Evolutionary conservation across 2,888 invertebrate species (phyloP), one percentile per base, ranked within the genome.

Genomic region (Protophormia terraenovae): DNA sequence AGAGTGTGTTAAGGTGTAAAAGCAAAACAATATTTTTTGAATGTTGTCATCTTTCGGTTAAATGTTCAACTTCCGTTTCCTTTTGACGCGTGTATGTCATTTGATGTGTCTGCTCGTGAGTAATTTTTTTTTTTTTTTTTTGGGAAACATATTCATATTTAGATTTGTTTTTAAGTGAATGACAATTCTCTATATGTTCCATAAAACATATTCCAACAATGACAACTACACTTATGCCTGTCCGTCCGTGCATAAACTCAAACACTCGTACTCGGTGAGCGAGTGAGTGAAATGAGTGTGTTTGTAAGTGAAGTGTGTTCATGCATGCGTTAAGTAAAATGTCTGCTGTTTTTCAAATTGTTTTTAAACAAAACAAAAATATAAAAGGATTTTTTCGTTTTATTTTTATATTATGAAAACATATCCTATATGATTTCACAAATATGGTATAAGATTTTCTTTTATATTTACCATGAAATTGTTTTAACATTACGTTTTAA

Each of bases 21-120:
- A 82, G 69, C 67, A 75, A 69, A 82, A 69, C 53, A 38, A 67
- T 75, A 69, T 64, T 60, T 32, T 67, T 60, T 72, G 47, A 82
- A 82, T 69, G 58, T 78, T 85, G 78, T 78, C 85, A 85, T 85
- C 69, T 85, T 85, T 64, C 38, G 78, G 73, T 82, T 85, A 90
- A 91, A 91, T 90, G 91, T 90, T 90, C 90, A 88, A 89, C 90
- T 90, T 90, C 90, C 91, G 91, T 88, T 90, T 90, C 91, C 90
- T 89, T 89, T 88, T 89, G 90, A 89, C 88, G 89, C 89, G 90
- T 88, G 88, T 77, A 41, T 75, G 78, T 82, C 78, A 78, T 85
- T 85, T 85, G 41, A 64, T 60, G 14, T 50, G 2, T 14, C 38
- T 47, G 58, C 47, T 19, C 53, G 19, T 29, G 27, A 2, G 29